phyloP scores from a whole-genome alignment of 2,797 vertebrate genomes.

The Odontamblyopus lacepedii region DNA sequence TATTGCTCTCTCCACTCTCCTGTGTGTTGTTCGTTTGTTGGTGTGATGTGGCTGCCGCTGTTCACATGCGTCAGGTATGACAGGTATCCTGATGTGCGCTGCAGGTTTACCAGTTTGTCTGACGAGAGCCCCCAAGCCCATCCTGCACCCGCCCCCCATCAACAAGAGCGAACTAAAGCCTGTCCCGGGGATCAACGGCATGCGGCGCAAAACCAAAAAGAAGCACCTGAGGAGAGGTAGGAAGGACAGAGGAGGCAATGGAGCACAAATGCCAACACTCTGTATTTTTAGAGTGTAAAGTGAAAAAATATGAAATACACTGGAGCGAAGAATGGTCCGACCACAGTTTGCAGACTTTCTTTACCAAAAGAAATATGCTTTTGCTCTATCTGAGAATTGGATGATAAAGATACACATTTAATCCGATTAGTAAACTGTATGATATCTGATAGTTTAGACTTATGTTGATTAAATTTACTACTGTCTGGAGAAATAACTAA shows the following conservation, averaged over 20 bases:
- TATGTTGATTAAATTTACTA: background rate
- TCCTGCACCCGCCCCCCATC: conserved; percentile 92
- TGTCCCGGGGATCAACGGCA: conserved; percentile 88
- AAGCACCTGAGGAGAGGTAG: conserved; percentile 93
- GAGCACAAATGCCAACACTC: background rate
- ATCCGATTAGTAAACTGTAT: background rate
- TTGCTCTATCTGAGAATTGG: conserved; percentile 23
- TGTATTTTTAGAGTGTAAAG: conserved; percentile 10
- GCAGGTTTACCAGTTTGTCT: conserved; percentile 93
- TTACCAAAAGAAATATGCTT: conserved; percentile 25
- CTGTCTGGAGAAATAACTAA: background rate
- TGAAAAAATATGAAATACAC: conserved; percentile 11
- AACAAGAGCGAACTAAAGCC: conserved; percentile 96
- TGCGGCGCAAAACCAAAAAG: conserved; percentile 96
- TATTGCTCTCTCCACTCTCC: conserved; percentile 34
- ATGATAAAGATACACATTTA: conserved; percentile 26
- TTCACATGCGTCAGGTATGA: conserved; percentile 85
- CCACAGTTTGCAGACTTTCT: conserved; percentile 26
- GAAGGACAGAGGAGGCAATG: conserved; percentile 8
- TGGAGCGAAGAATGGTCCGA: conserved; percentile 14
- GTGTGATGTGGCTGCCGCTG: conserved; percentile 35
- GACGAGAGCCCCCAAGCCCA: conserved; percentile 93
- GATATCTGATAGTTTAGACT: background rate
- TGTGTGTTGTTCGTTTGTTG: conserved; percentile 25
- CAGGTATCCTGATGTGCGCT: conserved; percentile 94